Base-by-base conservation (phyloP, 23 tunicate genomes). In the Phallusia fumigata region DNA sequence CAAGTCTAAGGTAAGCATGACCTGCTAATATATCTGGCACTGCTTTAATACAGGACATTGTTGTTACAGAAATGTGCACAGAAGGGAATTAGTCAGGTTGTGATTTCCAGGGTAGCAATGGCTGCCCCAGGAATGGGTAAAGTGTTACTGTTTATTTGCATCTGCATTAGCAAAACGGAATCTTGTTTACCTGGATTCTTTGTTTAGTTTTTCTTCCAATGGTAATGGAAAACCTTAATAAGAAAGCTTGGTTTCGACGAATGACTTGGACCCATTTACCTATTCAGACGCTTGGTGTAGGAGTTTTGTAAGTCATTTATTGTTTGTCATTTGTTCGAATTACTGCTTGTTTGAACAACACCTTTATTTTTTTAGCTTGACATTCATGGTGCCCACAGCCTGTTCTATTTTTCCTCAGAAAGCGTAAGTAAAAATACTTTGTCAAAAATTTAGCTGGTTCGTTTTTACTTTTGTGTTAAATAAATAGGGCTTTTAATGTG, bases 71-170 rank as follows among this genome's bases (percentile, higher is more conserved):
- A 94, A 86, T 94, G 98, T 64, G 98, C 98, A 0, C 49, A 47
- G 64, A 94, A 79, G 73, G 98, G 98, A 64, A 94, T 94, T 18
- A 30, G 82, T 73, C 98, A 94, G 74, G 98, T 94, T 73, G 86
- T 89, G 22, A 26, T 83, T 5, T 94, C 98, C 19, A 79, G 98
- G 73, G 79, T 94, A 74, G 52, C 79, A 15, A 94, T 94, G 98
- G 98, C 98, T 30, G 98, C 98, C 0, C 98, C 98, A 30, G 98
- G 98, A 74, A 94, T 94, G 98, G 69, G 93, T 88, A n/a, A 78
- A 3, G 10, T 3, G 10, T 3, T 40, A 40, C 47, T 40, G 10
- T n/a, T n/a, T n/a, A n/a, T n/a, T n/a, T n/a, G n/a, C n/a, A n/a
- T n/a, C n/a, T n/a, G n/a, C n/a, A n/a, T n/a, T n/a, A n/a, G n/a